These are phyloP conservation scores for Caenorhabditis auriculariae DNA, from an alignment of 2,888 invertebrate species.

Conservation along the genomic window DNA sequence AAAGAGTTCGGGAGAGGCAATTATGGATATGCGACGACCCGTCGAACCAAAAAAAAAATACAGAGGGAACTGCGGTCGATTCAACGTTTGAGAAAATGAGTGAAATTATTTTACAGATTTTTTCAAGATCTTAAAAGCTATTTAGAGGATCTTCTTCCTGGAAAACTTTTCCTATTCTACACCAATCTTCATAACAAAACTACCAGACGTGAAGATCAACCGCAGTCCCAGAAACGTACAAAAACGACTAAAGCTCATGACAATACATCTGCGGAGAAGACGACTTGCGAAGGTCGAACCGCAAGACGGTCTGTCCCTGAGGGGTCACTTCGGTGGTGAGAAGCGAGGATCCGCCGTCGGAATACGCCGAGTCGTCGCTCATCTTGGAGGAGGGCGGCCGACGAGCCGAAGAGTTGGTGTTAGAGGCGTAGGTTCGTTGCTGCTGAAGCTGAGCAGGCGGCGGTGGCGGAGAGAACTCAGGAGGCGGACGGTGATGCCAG, in stretches of 20 bases:
- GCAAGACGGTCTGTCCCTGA: constrained; percentile 45
- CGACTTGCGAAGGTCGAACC: constrained; percentile 38
- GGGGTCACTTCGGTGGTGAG: constrained; percentile 42
- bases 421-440: constrained; percentile 12
- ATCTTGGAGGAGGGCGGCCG: constrained; percentile 40
- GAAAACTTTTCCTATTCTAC: too few relatives aligned
- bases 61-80: too few relatives aligned
- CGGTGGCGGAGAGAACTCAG: constrained; percentile 38
- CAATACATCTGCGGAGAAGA: constrained; percentile 24
- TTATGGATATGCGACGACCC: too few relatives aligned
- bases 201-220: too few relatives aligned
- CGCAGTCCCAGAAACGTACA: too few relatives aligned
- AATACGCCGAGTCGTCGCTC: constrained; percentile 55
- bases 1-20: too few relatives aligned
- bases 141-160: too few relatives aligned
- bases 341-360: constrained; percentile 47
- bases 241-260: constrained; percentile 31
- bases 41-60: too few relatives aligned
- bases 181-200: too few relatives aligned
- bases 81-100: too few relatives aligned
- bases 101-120: too few relatives aligned
- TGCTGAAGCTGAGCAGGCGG: constrained; percentile 15
- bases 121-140: too few relatives aligned
- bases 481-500: constrained; percentile 38
- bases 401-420: constrained; percentile 16